Evolutionary conservation across 2,113 vertebrate genomes (phyloP), one percentile per base, ranked within the genome.

Genomic region (Empidonax alnorum): DNA sequence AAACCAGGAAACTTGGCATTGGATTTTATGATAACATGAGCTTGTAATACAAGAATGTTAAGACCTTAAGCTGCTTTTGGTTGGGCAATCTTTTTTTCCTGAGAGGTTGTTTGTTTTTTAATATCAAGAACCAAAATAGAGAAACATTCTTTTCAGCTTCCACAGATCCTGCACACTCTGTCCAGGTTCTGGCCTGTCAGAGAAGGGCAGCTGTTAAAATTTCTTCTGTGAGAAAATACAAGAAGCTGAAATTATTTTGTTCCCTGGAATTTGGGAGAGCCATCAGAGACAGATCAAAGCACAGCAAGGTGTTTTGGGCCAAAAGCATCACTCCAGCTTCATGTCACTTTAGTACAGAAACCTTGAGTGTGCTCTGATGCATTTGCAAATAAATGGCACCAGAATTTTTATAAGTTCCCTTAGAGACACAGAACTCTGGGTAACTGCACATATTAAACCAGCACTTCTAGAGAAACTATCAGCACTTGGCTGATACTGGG

Each of bases 11-110:
- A 68, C 79, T 65, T 96, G 88, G 93, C 86, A 61, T 25, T 84
- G 73, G 68, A n/a, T 94, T 96, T 89, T 87, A 81, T 92, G 92
- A 83, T 93, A 96, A 92, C 93, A 69, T 82, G 86, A 95, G 86
- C 89, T 93, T 93, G 96, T 92, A 95, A 92, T 75, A 89, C 90
- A 96, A 93, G 96, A 96, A 97, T 96, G 92, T 97, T 97, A 94
- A 97, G 80, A 96, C 83, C 42, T 93, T 96, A 96, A 96, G 94
- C 96, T 96, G 88, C 92, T 97, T 96, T 94, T 84, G 69, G 66
- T 95, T 93, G 82, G 59, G 68, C 80, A 76, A 7, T 66, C 68
- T 92, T 80, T 94, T 84, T 84, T 75, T 61, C 53, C 37, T 65
- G 53, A 79, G 90, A 83, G 27, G 55, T 76, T 94, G 81, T 46